These are phyloP conservation scores for Condylura cristata DNA, from an alignment of 2,113 vertebrate genomes.

Conservation along the genomic window DNA sequence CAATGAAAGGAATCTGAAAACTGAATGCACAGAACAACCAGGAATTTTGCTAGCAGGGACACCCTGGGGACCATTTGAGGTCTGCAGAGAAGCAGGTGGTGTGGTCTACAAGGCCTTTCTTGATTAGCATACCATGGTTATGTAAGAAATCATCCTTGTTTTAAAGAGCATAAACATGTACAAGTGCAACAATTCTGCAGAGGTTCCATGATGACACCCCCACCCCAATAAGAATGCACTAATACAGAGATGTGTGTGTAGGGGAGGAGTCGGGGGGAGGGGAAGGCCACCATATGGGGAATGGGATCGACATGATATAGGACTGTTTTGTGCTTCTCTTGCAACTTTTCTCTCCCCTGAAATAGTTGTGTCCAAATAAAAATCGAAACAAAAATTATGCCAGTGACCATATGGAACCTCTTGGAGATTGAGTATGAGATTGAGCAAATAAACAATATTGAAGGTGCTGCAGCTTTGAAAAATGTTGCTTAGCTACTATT, in stretches of 20 bases:
- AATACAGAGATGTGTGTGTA: neutral
- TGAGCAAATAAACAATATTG: neutral
- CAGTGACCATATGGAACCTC: neutral
- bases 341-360: neutral
- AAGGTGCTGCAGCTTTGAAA: neutral
- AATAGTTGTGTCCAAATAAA: neutral
- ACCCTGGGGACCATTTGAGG: accelerated
- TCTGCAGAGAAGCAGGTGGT: neutral
- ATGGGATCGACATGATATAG: neutral
- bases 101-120: neutral
- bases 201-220: neutral
- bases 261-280: neutral
- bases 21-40: neutral
- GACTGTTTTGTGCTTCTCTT: neutral
- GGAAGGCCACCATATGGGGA: neutral
- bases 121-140: neutral
- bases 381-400: neutral
- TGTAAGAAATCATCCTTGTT: neutral
- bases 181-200: neutral
- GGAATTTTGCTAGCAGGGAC: neutral
- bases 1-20: neutral
- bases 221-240: neutral
- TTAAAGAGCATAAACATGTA: neutral
- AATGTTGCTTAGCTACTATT: neutral
- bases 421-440: neutral